Base-by-base conservation (phyloP, 92 coral and sea anemone genomes). In the Porites cylindrica region DNA sequence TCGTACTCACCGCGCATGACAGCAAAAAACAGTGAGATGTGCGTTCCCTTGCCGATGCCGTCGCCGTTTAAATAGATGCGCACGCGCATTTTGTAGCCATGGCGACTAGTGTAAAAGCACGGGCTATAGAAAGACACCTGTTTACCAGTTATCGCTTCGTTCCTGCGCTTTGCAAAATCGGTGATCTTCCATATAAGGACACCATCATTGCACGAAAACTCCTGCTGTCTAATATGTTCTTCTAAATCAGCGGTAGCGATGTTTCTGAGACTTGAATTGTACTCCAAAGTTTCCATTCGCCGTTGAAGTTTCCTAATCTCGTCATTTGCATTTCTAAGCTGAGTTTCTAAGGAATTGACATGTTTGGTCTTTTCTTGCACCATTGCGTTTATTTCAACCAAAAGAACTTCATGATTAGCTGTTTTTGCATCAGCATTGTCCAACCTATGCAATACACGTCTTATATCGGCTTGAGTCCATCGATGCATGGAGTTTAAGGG, bases 1-100 rank as follows among this genome's bases (percentile, higher is more conserved):
- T 91, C 92, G 71, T 91, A 84, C 76, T 91, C 86, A 65, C 94
- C 86, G 79, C 89, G 94, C 94, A 88, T 83, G 85, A 91, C n/a
- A 74, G 84, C 92, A 66, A 89, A 83, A 32, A 89, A 89, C 72
- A 89, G 3, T 0, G 91, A 88, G 5, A 88, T 81, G 26, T 65
- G 81, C 10, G 80, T 88, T 52, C 93, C 93, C 47, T 78, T 68
- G 4, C 91, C 90, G 19, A 75, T 80, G 20, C 93, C 93, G 52
- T 90, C 93, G 7, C 93, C 93, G 68, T 85, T 85, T n/a, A 90
- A 65, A 66, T 89, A 89, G 86, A 90, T 38, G 80, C 90, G 93
- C 79, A 76, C 90, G 82, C 90, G 76, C 90, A 86, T 86, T 70
- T 86, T 80, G 76, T 90, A 90, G 7, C 93, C 93, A 11, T 85